Conservation (phyloP, 1,140 invertebrate genomes). For the Mycetomoellerius zeteki region DNA sequence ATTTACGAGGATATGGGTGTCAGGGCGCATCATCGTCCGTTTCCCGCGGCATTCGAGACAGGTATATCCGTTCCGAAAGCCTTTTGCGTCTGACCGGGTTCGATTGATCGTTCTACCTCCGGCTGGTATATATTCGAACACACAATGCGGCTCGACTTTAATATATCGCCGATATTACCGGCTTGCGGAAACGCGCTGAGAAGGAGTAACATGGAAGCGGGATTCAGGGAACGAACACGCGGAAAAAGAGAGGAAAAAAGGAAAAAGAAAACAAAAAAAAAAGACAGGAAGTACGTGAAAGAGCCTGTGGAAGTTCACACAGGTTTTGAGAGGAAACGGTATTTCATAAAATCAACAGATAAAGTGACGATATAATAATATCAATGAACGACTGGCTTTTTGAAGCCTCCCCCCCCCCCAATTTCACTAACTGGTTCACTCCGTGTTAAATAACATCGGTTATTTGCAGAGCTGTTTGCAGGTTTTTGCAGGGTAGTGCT, state of each 20-base stretch:
- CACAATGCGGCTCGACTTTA: constrained; percentile 73
- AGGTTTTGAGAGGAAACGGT: constrained; percentile 28
- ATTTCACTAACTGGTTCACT: constrained; percentile 44
- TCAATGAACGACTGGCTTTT: constrained; percentile 51
- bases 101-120: constrained; percentile 67
- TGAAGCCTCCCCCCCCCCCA: neutral
- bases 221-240: neutral
- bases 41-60: constrained; percentile 26
- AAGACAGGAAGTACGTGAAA: constrained; percentile 9
- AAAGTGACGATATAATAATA: constrained; percentile 53
- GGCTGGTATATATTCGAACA: constrained; percentile 35
- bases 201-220: constrained; percentile 23
- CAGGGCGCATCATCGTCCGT: constrained; percentile 64
- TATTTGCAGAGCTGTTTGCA: no score
- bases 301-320: constrained; percentile 27
- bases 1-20: constrained; percentile 63
- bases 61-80: constrained; percentile 56
- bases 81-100: constrained; percentile 60
- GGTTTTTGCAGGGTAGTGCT: no score
- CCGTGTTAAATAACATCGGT: constrained; percentile 23
- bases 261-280: neutral
- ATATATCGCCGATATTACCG: constrained; percentile 71
- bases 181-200: constrained; percentile 42
- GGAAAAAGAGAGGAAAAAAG: neutral
- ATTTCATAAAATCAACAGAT: constrained; percentile 55